Evolutionary conservation across 2,888 invertebrate genomes (phyloP), one percentile per base, ranked within the genome.

Genomic region (Encarsia formosa): DNA sequence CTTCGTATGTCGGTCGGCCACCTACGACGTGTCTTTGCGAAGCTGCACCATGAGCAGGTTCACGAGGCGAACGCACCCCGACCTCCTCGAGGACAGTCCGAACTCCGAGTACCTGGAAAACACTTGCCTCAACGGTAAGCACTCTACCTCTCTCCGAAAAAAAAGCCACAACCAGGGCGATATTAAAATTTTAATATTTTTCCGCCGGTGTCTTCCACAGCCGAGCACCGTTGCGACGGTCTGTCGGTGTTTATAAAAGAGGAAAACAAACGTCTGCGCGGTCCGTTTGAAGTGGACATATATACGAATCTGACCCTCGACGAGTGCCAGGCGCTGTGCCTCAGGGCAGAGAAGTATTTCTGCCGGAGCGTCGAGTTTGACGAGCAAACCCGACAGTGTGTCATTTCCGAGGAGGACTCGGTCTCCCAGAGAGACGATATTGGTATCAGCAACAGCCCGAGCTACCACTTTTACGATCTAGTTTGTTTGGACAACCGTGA

Each of bases 21-120:
- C 91, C 1, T 93, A 84, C 65, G 90, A 92, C 68, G 81, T 86
- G 0, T 82, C 84, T 0, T 78, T 86, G 65, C 80, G 88, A 55
- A 88, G 86, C 39, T 93, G 93, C 67, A 85, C 86, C 8, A 74
- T 93, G 29, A 91, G 90, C 68, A 77, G 84, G 59, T 91, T 90
- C 67, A 93, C 92, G 0, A 78, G 91, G 63, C 79, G 92, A 66
- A 91, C 91, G 0, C 91, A 91, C 71, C 91, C 92, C 0, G 88
- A 90, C 65, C 75, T 89, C 11, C 75, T 92, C 41, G 87, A 88
- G 71, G 89, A 91, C 64, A 91, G 92, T 69, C 86, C 90, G 2
- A 89, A 88, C 69, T 86, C 88, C 1, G 92, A 93, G 71, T 93
- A 93, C 73, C 77, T 93, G 66, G 93, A 93, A 78, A 93, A 93